Base-by-base conservation (phyloP, 2,113 vertebrate genomes). In the Puntigrus tetrazona region DNA sequence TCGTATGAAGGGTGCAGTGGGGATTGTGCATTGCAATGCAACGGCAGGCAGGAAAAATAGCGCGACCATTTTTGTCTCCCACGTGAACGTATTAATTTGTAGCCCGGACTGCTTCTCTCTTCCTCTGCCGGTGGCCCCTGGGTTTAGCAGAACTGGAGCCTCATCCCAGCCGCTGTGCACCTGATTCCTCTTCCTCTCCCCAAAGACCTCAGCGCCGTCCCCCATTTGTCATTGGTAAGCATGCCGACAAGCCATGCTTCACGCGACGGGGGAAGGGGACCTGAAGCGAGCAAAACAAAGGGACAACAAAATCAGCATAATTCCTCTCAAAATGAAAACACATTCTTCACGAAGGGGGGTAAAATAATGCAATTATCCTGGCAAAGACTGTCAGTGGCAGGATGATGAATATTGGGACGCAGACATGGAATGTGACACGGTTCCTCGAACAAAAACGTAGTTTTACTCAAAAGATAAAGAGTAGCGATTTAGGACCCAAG, bases 221-320 rank as follows among this genome's bases (percentile, higher is more conserved):
- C 91, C 91, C 87, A 92, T 94, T 94, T 94, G 92, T 94, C 93
- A 92, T 91, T 92, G 91, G 90, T 91, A 93, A 93, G 91, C 90
- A 93, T 90, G 86, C 91, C 87, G 88, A 89, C 82, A 74, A 84
- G 87, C 83, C 90, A 86, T 89, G 88, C 85, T 85, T 86, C 88
- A 90, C 87, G 79, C 85, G 83, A 91, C 85, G 84, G 78, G 50
- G 70, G 78, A 55, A 82, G 82, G 84, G 84, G 83, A 77, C 81
- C 45, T 80, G 38, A 85, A 86, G 80, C 57, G 73, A 70, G 67
- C 61, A 84, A 86, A 91, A 91, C 86, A 91, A 88, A 89, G 84
- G 81, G 85, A 90, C 83, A 91, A 81, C 87, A 89, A 92, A 88
- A 91, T 92, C 88, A 90, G 90, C 88, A 90, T 91, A 89, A 91